Evolutionary conservation across 2,888 invertebrate species (phyloP).

Genomic region (Silvanus unidentatus): DNA sequence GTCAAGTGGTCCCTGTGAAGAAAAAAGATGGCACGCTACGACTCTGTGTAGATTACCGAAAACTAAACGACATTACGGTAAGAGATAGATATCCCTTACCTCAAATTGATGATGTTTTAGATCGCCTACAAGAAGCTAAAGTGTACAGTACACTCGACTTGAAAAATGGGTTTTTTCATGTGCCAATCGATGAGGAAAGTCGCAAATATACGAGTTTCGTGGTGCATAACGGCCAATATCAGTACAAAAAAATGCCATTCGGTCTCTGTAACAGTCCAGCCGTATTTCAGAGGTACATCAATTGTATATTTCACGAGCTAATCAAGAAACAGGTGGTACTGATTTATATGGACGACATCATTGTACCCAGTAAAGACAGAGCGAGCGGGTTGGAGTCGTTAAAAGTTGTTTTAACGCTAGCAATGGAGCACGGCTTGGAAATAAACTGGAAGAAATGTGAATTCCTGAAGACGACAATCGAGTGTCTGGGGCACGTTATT

Average conservation of each 20-base stretch:
- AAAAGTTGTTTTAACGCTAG: conserved; percentile 25
- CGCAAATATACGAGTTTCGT: conserved; percentile 39
- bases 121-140: conserved; percentile 26
- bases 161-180: conserved; percentile 38
- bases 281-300: conserved; percentile 34
- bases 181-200: conserved; percentile 26
- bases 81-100: conserved; percentile 33
- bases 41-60: conserved; percentile 23
- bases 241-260: too few relatives aligned
- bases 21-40: conserved; percentile 21
- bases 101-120: conserved; percentile 36
- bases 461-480: conserved; percentile 25
- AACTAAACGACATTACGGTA: conserved; percentile 18
- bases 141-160: conserved; percentile 32
- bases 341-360: conserved; percentile 29
- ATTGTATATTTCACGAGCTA: conserved; percentile 28
- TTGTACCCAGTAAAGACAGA: conserved; percentile 19
- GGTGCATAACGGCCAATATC: conserved; percentile 36
- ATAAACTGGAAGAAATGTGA: conserved; percentile 37
- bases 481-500: conserved; percentile 29
- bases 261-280: conserved; percentile 36
- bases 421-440: conserved; percentile 26
- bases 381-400: conserved; percentile 25
- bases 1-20: conserved; percentile 20
- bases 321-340: conserved; percentile 13